Evolutionary conservation across 2,888 invertebrate species (phyloP), one percentile per base, ranked within the genome.

Genomic region (Timema cristinae): DNA sequence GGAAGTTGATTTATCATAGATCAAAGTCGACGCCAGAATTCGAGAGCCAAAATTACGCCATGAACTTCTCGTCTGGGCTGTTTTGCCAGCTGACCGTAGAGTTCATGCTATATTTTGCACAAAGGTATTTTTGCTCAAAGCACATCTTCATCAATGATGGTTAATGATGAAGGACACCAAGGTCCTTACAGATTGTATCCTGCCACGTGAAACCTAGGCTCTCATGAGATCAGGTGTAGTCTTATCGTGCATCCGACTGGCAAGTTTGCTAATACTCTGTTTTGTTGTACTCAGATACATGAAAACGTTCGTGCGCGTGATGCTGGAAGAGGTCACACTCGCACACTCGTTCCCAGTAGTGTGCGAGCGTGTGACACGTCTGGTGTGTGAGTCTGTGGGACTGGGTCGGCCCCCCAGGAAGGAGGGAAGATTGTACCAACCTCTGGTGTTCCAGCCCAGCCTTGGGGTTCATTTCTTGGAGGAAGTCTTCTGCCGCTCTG

Each of bases 401-500:
- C 50, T 74, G 11, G 71, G 71, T 11, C 70, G 63, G 13, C n/a
- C 32, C 5, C 69, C 66, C 63, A 63, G 15, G 10, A 50, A 7
- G 7, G 66, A 67, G 32, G 68, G 67, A 32, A 69, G 15, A 2
- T 69, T 68, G 32, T 74, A 72, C 69, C 74, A 74, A 48, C 74
- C 74, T 5, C 56, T 74, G 54, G 67, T 74, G 47, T 74, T 74
- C 51, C 56, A 66, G 8, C 54, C 69, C 50, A 32, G 66, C 15
- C 32, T 51, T 9, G 72, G 71, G 11, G 15, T 32, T 5, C 69
- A 68, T 6, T 69, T 75, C 59, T 48, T 75, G 15, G 74, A 74
- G 56, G 75, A 75, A 70, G 50, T 75, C 6, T 75, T 75, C 66
- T 73, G 74, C 66, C 69, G 72, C n/a, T 68, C 68, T 49, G 54